Percentiles rank a stretch among this genome's conserved stretches.
Conservation (phyloP, 1,140 invertebrate species). For the Heliothis subflexa region DNA sequence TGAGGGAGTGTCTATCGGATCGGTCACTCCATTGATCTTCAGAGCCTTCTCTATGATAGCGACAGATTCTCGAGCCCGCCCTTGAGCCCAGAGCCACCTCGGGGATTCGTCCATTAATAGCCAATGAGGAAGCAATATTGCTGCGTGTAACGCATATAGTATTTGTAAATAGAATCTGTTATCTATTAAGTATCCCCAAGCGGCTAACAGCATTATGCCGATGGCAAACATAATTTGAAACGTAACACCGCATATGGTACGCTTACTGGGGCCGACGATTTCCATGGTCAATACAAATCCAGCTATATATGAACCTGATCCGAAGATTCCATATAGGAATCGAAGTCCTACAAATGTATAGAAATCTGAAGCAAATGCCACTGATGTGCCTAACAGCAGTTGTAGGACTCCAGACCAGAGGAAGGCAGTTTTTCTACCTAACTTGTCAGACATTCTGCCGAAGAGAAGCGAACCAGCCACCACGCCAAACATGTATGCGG, state of each 20-base stretch:
- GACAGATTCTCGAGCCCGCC: slow-evolving; percentile 89
- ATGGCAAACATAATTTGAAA: slow-evolving; percentile 93
- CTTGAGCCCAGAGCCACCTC: slow-evolving; percentile 93
- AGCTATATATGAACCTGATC: slow-evolving; percentile 92
- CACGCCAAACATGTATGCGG: slow-evolving; percentile 94
- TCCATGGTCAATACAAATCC: slow-evolving; percentile 95
- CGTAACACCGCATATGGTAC: slow-evolving; percentile 93
- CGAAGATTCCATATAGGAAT: slow-evolving; percentile 92
- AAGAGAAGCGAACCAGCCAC: slow-evolving; percentile 93
- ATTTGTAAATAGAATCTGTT: slow-evolving; percentile 92
- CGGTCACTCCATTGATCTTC: slow-evolving; percentile 88
- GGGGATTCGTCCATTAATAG: slow-evolving; percentile 94
- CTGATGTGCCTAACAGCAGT: slow-evolving; percentile 89
- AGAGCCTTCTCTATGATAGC: slow-evolving; percentile 90
- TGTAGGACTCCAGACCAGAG: slow-evolving; percentile 90
- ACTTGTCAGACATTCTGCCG: slow-evolving; percentile 94
- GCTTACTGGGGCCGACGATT: slow-evolving; percentile 92
- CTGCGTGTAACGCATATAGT: slow-evolving; percentile 91
- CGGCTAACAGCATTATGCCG: slow-evolving; percentile 93
- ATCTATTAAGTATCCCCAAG: slow-evolving; percentile 92
- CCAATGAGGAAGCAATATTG: slow-evolving; percentile 91
- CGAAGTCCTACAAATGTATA: slow-evolving; percentile 89
- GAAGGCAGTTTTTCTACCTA: slow-evolving; percentile 93
- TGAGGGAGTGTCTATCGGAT: slow-evolving; percentile 87
- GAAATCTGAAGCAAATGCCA: slow-evolving; percentile 91